phyloP scores from a whole-genome alignment of 2,797 vertebrate species.

The Hozukius guyotensis region DNA sequence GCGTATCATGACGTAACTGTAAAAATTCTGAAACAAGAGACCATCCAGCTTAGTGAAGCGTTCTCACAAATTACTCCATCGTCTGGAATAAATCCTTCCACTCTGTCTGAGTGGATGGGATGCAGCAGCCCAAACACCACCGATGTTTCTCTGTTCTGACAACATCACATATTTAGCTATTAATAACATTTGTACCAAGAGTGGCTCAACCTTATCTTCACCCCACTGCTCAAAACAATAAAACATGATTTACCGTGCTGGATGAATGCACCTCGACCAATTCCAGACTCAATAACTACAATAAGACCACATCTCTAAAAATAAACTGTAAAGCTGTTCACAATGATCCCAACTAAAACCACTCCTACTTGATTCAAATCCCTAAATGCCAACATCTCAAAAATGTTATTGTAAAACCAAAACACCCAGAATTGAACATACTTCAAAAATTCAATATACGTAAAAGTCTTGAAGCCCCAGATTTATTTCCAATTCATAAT shows the following conservation, averaged over 20 bases:
- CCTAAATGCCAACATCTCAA: background rate
- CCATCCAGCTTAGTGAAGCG: slow-evolving; percentile 22
- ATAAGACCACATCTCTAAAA: background rate
- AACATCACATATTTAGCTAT: slow-evolving; percentile 38
- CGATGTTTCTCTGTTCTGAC: slow-evolving; percentile 23
- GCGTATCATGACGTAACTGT: slow-evolving; percentile 31
- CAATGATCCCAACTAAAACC: background rate
- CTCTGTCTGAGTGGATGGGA: slow-evolving; percentile 37
- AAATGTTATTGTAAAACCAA: background rate
- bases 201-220: slow-evolving; percentile 24
- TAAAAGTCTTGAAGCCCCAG: background rate
- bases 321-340: background rate
- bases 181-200: slow-evolving; percentile 41
- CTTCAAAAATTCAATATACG: background rate
- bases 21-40: slow-evolving; percentile 48
- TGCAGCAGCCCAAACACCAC: slow-evolving; percentile 32
- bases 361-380: background rate
- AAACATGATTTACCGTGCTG: background rate
- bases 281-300: background rate
- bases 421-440: background rate
- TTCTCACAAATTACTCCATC: slow-evolving; percentile 51
- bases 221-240: slow-evolving; percentile 18
- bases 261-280: background rate
- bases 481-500: slow-evolving; percentile 7
- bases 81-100: slow-evolving; percentile 55